Base-by-base conservation (phyloP, 2,888 invertebrate genomes). In the Timema podura region DNA sequence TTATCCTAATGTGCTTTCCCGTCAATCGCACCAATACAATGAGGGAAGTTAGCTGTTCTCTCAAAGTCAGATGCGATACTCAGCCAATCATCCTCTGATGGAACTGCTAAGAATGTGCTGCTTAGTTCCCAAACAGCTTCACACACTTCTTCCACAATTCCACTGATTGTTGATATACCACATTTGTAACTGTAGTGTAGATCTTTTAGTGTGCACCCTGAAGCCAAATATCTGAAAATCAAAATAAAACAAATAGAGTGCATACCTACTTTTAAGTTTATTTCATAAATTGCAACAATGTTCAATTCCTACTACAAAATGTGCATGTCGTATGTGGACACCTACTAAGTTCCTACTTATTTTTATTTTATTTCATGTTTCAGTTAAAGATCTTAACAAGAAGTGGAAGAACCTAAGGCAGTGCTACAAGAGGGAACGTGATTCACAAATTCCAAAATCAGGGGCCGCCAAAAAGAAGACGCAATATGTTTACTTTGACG, bases 391-490 rank as follows among this genome's bases (percentile, higher is more conserved):
- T 1, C 51, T 51, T 51, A 51, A 51, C 11, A 51, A 51, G n/a
- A 51, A 51, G 51, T 51, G 51, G 51, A 51, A 51, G 51, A 51
- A 51, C 51, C 51, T 51, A 51, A 51, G 51, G 51, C 51, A 51
- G 51, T 51, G 51, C n/a, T n/a, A n/a, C 51, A 51, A 51, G 1
- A 51, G 51, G 30, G n/a, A 51, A 3, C 51, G 51, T n/a, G 51
- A 51, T 51, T 51, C 51, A 51, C 51, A 51, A 51, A 51, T 51
- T 51, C 51, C 51, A 51, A 51, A 51, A 51, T 51, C 51, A 11
- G 51, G 51, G 2, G 1, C 51, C 11, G n/a, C 51, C 51, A 51
- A 51, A n/a, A 51, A 51, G n/a, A 51, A 51, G n/a, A 51, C 51
- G n/a, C 51, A 51, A 51, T 51, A 51, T 51, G 51, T 51, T 51